Evolutionary conservation across 2,797 vertebrate species (phyloP).

Genomic region (Malurus leucopterus): DNA sequence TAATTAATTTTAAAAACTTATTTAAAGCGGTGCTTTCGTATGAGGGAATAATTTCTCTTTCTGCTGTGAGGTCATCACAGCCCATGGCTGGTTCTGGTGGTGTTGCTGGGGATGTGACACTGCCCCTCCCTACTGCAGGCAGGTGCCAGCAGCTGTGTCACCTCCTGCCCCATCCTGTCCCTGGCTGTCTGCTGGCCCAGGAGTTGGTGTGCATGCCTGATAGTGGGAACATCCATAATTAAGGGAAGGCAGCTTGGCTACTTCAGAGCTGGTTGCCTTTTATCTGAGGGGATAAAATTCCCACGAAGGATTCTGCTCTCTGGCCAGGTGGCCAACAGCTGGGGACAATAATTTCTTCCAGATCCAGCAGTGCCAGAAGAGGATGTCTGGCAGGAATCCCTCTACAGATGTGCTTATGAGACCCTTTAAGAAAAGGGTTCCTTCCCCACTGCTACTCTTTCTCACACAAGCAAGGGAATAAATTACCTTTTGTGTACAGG

Average conservation of each 20-base stretch:
- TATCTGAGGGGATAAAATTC: constrained; percentile 9
- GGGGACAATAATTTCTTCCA: constrained; percentile 42
- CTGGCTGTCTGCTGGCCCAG: not conserved
- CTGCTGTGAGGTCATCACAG: not conserved
- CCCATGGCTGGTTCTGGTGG: not conserved
- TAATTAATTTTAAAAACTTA: not conserved
- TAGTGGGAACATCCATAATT: not conserved
- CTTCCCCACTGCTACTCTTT: not conserved
- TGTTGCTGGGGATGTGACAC: not conserved
- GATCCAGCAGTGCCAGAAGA: not conserved
- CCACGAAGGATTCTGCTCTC: not conserved
- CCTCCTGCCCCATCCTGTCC: not conserved
- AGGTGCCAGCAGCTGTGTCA: not conserved
- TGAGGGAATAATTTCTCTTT: not conserved
- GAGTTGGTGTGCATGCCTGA: not conserved
- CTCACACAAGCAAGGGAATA: not conserved
- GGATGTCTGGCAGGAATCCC: constrained; percentile 5
- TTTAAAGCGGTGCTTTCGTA: not conserved
- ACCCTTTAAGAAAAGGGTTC: not conserved
- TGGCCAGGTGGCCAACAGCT: constrained; percentile 25
- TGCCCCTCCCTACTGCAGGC: not conserved
- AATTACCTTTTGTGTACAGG: not conserved
- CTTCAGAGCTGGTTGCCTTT: constrained; percentile 12
- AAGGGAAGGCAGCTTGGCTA: not conserved
- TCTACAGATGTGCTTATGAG: not conserved